phyloP scores from a whole-genome alignment of 2,888 invertebrate species.

The Pristionchus arcanus region DNA sequence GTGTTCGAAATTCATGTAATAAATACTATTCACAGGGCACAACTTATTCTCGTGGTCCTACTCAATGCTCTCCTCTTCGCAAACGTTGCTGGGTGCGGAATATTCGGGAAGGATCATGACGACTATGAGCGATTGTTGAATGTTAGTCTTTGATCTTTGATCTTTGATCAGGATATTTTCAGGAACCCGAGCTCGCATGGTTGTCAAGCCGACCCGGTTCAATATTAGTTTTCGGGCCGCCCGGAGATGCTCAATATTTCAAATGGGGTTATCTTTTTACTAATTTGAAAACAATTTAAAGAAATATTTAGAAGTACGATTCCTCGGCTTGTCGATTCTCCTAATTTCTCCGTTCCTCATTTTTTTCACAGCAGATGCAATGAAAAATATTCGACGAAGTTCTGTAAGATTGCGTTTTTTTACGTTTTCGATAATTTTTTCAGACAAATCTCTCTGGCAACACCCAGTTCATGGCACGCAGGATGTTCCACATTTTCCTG shows the following conservation, averaged over 20 bases:
- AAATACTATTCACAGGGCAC: too few relatives aligned
- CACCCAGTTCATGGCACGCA: neutral
- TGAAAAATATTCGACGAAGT: neutral
- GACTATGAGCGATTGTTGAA: too few relatives aligned
- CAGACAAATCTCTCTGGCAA: neutral
- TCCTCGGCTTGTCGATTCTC: neutral
- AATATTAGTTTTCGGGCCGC: neutral
- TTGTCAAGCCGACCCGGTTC: neutral
- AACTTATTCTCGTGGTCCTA: too few relatives aligned
- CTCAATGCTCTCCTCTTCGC: too few relatives aligned
- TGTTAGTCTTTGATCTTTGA: too few relatives aligned
- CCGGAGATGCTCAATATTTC: neutral
- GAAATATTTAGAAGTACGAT: neutral
- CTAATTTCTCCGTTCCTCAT: neutral
- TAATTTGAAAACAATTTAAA: too few relatives aligned
- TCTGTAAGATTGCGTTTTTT: neutral
- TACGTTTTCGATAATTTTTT: neutral
- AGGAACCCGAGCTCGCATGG: neutral
- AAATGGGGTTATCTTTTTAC: too few relatives aligned
- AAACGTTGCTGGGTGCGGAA: too few relatives aligned
- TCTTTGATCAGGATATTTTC: too few relatives aligned
- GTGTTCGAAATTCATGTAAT: too few relatives aligned
- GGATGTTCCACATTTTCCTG: neutral
- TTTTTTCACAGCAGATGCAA: neutral
- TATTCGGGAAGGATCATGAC: too few relatives aligned